Evolutionary conservation across 2,113 vertebrate species (phyloP).

Genomic region (Lamprologus speciosus): DNA sequence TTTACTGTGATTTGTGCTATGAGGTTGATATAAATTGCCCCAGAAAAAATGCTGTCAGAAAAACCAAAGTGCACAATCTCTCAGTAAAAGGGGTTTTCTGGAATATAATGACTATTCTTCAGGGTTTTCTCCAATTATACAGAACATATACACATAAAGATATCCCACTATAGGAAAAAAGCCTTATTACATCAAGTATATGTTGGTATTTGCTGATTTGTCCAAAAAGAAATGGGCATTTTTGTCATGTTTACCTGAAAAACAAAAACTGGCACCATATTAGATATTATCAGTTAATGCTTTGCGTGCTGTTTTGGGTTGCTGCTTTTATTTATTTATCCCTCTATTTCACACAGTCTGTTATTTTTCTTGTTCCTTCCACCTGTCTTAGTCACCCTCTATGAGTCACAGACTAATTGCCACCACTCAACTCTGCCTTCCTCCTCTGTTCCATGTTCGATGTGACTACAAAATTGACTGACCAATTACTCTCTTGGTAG

Average conservation of each 20-base stretch:
- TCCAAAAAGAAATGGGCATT: not conserved
- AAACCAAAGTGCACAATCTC: not conserved
- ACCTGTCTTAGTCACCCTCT: not conserved
- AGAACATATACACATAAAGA: not conserved
- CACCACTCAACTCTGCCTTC: not conserved
- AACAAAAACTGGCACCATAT: not conserved
- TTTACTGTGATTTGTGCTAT: not conserved
- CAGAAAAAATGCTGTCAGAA: not conserved
- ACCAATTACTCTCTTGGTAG: conserved; percentile 4
- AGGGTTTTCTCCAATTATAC: not conserved
- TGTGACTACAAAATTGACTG: not conserved
- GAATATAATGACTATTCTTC: not conserved
- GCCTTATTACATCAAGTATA: not conserved
- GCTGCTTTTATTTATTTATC: not conserved
- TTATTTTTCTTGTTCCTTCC: not conserved
- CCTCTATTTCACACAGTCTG: not conserved
- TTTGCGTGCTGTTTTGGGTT: not conserved
- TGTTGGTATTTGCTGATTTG: not conserved
- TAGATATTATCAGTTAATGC: not conserved
- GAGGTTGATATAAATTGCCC: not conserved
- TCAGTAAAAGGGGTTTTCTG: not conserved
- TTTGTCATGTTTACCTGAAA: not conserved
- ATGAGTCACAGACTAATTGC: conserved; percentile 17
- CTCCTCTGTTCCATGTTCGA: not conserved
- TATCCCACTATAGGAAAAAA: not conserved